A percentile compares a stretch with the other conserved stretches of the same genome.
Conservation (phyloP, 2,888 invertebrate genomes). For the Caenorhabditis parvicauda region DNA sequence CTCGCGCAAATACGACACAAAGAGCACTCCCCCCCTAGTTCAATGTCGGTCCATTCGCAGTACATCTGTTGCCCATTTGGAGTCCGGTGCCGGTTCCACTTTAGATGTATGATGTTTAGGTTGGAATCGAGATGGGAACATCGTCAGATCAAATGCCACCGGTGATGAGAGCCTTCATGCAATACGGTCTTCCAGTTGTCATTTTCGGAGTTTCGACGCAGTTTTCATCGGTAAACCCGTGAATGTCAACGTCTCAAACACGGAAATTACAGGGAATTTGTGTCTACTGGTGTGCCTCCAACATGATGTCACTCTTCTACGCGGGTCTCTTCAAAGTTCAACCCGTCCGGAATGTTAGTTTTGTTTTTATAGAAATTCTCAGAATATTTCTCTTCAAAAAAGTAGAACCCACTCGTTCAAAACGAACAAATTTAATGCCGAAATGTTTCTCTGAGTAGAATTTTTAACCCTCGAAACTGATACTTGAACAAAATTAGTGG, state of each 20-base stretch:
- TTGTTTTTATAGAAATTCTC: slow-evolving; percentile 20
- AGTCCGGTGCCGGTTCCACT: too few relatives aligned
- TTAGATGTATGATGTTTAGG: too few relatives aligned
- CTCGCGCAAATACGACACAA: too few relatives aligned
- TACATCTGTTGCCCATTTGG: too few relatives aligned
- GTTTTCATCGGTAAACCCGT: slow-evolving; percentile 45
- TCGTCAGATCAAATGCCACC: slow-evolving; percentile 49
- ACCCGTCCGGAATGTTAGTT: slow-evolving; percentile 41
- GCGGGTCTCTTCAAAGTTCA: slow-evolving; percentile 45
- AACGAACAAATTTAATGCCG: too few relatives aligned
- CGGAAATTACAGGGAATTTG: slow-evolving; percentile 42
- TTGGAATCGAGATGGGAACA: slow-evolving; percentile 56
- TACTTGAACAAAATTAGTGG: too few relatives aligned
- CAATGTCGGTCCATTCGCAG: too few relatives aligned
- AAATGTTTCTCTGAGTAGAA: too few relatives aligned
- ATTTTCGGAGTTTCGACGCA: slow-evolving; percentile 48
- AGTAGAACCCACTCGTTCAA: too few relatives aligned
- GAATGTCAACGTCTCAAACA: not conserved
- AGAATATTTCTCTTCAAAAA: too few relatives aligned
- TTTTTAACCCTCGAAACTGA: too few relatives aligned
- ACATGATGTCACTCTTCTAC: slow-evolving; percentile 51
- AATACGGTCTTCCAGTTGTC: slow-evolving; percentile 51
- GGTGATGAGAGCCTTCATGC: slow-evolving; percentile 47
- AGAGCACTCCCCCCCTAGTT: too few relatives aligned
- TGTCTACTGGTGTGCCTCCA: slow-evolving; percentile 59